phyloP scores from a whole-genome alignment of 2,797 vertebrate species.

The Huso huso region DNA sequence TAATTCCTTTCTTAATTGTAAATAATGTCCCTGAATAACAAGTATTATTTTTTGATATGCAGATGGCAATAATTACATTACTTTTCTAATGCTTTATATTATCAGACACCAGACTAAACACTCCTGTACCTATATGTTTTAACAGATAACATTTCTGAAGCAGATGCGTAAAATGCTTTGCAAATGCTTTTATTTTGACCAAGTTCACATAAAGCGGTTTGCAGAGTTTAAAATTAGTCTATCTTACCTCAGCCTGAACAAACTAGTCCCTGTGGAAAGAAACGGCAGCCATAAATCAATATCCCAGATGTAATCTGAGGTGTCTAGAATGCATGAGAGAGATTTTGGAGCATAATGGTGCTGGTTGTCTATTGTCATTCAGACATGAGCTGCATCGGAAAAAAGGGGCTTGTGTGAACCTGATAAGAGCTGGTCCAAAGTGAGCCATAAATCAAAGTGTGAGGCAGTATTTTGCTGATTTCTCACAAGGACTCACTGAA shows the following conservation, averaged over 20 bases:
- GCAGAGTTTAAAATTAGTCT: conserved; percentile 59
- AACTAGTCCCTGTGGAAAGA: conserved; percentile 68
- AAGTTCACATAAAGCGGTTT: conserved; percentile 64
- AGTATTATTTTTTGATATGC: conserved; percentile 56
- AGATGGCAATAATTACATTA: conserved; percentile 60
- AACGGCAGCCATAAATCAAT: conserved; percentile 81
- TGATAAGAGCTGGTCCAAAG: conserved; percentile 90
- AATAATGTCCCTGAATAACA: conserved; percentile 61
- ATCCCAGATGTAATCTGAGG: conserved; percentile 90
- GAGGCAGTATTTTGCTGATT: conserved; percentile 71
- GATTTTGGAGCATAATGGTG: conserved; percentile 84
- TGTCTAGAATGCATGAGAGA: conserved; percentile 84
- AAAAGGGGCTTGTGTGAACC: conserved; percentile 76
- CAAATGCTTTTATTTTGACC: conserved; percentile 56
- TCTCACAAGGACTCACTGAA: conserved; percentile 55
- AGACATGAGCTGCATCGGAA: conserved; percentile 80
- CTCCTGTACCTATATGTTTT: background rate
- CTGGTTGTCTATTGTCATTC: conserved; percentile 93
- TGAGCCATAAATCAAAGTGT: conserved; percentile 85
- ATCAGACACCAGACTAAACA: conserved; percentile 21
- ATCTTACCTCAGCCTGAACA: conserved; percentile 63
- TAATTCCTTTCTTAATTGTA: conserved; percentile 56
- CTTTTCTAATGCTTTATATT: conserved; percentile 29
- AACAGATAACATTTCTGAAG: conserved; percentile 9
- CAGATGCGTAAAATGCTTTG: conserved; percentile 40